Percentiles rank a stretch among this genome's conserved stretches.
phyloP scores from a whole-genome alignment of 2,888 invertebrate genomes.

The Melanargia galathea region DNA sequence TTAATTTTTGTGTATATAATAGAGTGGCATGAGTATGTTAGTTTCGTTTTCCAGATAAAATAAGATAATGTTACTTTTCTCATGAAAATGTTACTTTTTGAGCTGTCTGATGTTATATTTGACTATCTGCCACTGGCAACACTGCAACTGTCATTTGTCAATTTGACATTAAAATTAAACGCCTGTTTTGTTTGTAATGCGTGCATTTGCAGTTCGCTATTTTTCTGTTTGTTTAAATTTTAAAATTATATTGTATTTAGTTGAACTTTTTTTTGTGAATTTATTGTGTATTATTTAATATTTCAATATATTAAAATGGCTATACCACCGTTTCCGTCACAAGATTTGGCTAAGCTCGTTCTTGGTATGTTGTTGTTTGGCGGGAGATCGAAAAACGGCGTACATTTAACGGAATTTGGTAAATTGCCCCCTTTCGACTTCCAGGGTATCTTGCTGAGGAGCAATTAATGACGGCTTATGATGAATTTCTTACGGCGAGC shows the following conservation, averaged over 20 bases:
- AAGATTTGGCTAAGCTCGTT: constrained; percentile 75
- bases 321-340: constrained; percentile 71
- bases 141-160: too few species aligned
- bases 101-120: too few species aligned
- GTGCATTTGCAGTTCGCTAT: constrained; percentile 17
- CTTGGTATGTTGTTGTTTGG: constrained; percentile 70
- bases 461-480: constrained; percentile 76
- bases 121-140: not conserved
- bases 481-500: constrained; percentile 75
- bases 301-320: constrained; percentile 50
- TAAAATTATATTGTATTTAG: constrained; percentile 23
- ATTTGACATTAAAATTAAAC: constrained; percentile 31
- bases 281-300: constrained; percentile 12
- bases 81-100: too few species aligned
- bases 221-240: constrained; percentile 32
- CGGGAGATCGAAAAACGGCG: constrained; percentile 59
- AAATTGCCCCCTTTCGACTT: constrained; percentile 29
- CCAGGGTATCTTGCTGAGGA: constrained; percentile 76
- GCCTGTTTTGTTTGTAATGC: constrained; percentile 33
- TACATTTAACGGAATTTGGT: constrained; percentile 43
- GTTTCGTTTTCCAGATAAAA: too few species aligned
- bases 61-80: too few species aligned
- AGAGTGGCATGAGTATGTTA: too few species aligned
- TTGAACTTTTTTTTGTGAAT: constrained; percentile 10
- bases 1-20: too few species aligned